Evolutionary conservation across 2,797 vertebrate species (phyloP).

Genomic region (Masticophis lateralis): DNA sequence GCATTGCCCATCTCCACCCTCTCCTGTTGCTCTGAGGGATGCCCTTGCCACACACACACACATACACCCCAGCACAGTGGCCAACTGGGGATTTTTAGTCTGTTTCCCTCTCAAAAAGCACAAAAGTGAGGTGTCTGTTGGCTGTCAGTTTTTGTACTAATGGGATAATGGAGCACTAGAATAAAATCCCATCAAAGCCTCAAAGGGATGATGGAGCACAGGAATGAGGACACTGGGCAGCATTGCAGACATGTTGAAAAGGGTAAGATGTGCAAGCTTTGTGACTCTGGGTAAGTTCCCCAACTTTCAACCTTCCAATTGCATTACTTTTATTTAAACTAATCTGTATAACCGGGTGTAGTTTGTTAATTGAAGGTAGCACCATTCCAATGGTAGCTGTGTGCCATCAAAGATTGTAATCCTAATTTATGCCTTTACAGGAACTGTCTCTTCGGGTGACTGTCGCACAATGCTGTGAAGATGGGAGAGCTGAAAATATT

Average conservation of each 20-base stretch:
- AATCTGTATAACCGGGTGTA: neutral
- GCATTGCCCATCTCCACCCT: neutral
- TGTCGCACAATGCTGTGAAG: conserved; percentile 88
- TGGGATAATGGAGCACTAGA: neutral
- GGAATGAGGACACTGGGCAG: neutral
- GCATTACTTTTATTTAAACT: neutral
- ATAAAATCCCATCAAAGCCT: neutral
- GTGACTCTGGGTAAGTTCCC: neutral
- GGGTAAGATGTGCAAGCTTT: neutral
- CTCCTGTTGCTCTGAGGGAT: neutral
- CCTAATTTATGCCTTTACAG: conserved; percentile 63
- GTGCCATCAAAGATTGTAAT: neutral
- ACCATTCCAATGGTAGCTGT: neutral
- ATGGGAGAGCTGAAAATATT: conserved; percentile 86
- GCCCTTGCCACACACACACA: neutral
- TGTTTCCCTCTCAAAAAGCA: neutral
- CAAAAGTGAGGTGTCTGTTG: neutral
- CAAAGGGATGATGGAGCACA: neutral
- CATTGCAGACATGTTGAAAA: neutral
- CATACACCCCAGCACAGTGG: neutral
- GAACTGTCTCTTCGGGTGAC: conserved; percentile 94
- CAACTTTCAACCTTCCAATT: neutral
- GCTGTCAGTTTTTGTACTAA: neutral
- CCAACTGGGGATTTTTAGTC: neutral
- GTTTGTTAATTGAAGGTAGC: neutral